Evolutionary conservation across 2,888 invertebrate species (phyloP), one percentile per base, ranked within the genome.

Genomic region (Argynnis bischoffii): DNA sequence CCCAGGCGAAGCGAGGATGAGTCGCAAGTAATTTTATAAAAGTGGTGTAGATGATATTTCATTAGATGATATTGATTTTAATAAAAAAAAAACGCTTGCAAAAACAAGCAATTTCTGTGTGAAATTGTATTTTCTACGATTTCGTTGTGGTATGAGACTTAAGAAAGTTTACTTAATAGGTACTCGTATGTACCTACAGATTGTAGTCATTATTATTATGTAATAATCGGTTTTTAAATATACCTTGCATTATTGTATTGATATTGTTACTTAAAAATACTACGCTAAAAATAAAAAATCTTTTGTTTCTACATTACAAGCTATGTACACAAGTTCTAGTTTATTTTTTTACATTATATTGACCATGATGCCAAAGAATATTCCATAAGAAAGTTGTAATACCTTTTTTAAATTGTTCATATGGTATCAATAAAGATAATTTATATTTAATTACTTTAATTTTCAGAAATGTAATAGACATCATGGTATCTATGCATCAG

Each of bases 391-490:
- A 26, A 6, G 6, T 35, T 35, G 6, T 11, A 50, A 50, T n/a
- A 13, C 50, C 13, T n/a, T n/a, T n/a, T 50, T 50, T 50, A 0
- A 6, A 4, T 50, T n/a, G 11, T 50, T 3, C n/a, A n/a, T 18
- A 18, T 2, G 8, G 8, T n/a, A 50, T n/a, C 50, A n/a, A n/a
- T 5, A 6, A 50, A 2, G 15, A 15, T n/a, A 2, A 48, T 4
- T 1, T 48, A 11, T 16, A 6, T 26, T 47, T 47, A 6, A 6
- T 11, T 47, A 59, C 47, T 47, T n/a, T 60, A 26, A 6, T 3
- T n/a, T 3, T 0, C 14, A 84, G 81, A 82, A 76, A 57, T 70
- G 53, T 48, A 63, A 53, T 21, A 14, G 13, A 63, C 35, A 53
- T 14, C 35, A 53, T 53, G 15, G 18, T 31, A 46, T 61, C 18